These are phyloP conservation scores for Diuraphis noxia DNA, from an alignment of 1,140 invertebrate species.

Conservation along the genomic window DNA sequence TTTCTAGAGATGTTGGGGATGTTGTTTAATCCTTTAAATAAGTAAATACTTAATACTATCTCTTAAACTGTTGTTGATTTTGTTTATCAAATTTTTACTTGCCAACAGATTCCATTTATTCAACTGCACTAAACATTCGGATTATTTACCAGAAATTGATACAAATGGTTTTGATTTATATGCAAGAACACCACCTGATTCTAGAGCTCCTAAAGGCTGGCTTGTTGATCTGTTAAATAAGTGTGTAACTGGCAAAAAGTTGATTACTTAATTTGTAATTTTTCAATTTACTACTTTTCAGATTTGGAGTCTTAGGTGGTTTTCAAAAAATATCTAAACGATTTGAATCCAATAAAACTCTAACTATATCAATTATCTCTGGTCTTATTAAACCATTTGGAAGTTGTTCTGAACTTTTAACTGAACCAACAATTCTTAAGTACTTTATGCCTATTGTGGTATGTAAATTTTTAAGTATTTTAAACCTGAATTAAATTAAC, in stretches of 20 bases:
- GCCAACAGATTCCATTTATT: conserved; percentile 85
- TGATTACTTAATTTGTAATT: neutral
- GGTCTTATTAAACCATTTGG: conserved; percentile 89
- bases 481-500: neutral
- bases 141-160: conserved; percentile 71
- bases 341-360: conserved; percentile 75
- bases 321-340: conserved; percentile 86
- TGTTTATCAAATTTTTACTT: conserved; percentile 53
- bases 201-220: conserved; percentile 83
- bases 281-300: conserved; percentile 58
- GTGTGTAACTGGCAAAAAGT: conserved; percentile 59
- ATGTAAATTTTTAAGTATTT: conserved; percentile 60
- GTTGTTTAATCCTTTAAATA: conserved; percentile 90
- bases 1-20: conserved; percentile 89
- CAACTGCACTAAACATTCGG: conserved; percentile 80
- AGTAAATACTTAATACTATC: conserved; percentile 69
- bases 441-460: conserved; percentile 92
- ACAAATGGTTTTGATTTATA: conserved; percentile 74
- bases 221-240: conserved; percentile 93
- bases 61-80: neutral
- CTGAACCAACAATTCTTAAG: conserved; percentile 85
- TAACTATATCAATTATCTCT: conserved; percentile 80
- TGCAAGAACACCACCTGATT: conserved; percentile 77
- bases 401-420: conserved; percentile 88
- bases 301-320: conserved; percentile 85